Evolutionary conservation across 2,888 invertebrate genomes (phyloP), one percentile per base, ranked within the genome.

Genomic region (Hemithea aestivaria): DNA sequence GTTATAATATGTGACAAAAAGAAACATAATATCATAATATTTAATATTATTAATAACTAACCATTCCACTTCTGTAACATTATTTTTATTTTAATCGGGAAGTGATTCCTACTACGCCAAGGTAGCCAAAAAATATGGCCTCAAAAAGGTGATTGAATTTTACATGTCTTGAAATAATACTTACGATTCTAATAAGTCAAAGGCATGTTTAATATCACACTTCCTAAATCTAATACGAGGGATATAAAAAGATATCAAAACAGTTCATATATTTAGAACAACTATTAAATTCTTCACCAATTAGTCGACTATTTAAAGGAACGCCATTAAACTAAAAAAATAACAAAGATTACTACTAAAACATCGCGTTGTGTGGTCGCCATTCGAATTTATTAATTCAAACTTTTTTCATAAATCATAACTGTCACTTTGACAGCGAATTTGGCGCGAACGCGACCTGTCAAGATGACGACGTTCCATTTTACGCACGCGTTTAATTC

Each of bases 301-400:
- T 58, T 51, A 52, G 51, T 29, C 35, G 26, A 41, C 53, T 53
- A 55, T 51, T 33, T 42, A 42, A 45, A 38, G 44, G 43, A 50
- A 44, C 31, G 28, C 43, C 39, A 47, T 46, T 45, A 46, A 40
- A 43, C 20, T 40, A 45, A 49, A 55, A 34, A 51, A 47, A 49
- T 35, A 33, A 37, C 38, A 36, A 38, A 46, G 38, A 49, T 37
- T 40, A 35, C 44, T 37, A 37, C 53, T 56, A 61, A 62, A 61
- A 51, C 55, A 48, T 10, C 67, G 40, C 58, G 56, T 38, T 74
- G 78, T 76, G 76, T 75, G 76, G 76, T 62, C 76, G 53, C 69
- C n/a, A 68, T 68, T 65, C 69, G 73, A 63, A 63, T 69, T 70
- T 71, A 74, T 73, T 69, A 73, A 73, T 70, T 62, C 66, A 61